Conservation (phyloP, 1,140 invertebrate species). For the Dendroctonus valens region DNA sequence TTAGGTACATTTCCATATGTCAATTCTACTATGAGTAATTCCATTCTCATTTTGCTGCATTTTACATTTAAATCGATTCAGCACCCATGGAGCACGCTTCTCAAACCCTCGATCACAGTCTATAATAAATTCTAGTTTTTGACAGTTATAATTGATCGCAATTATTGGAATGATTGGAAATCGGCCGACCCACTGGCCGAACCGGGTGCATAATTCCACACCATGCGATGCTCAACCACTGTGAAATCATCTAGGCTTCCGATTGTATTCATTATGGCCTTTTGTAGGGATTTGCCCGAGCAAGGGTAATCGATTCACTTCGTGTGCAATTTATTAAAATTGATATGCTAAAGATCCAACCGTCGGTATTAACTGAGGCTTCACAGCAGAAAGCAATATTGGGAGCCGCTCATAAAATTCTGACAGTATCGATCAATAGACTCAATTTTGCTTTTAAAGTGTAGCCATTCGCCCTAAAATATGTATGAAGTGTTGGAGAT, state of each 20-base stretch:
- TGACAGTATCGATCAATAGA: slow-evolving; percentile 19
- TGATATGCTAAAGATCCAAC: slow-evolving; percentile 33
- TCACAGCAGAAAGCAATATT: slow-evolving; percentile 26
- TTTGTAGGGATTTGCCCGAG: slow-evolving; percentile 26
- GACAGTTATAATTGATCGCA: slow-evolving; percentile 24
- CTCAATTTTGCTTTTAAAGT: slow-evolving; percentile 30
- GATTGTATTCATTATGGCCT: slow-evolving; percentile 34
- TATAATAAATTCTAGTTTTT: slow-evolving; percentile 17
- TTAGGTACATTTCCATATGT: no score
- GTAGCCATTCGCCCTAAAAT: slow-evolving; percentile 22
- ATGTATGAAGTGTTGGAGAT: slow-evolving; percentile 24
- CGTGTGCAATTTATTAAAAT: slow-evolving; percentile 33
- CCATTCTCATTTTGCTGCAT: no score
- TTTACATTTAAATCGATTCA: no score
- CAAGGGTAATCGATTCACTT: slow-evolving; percentile 29
- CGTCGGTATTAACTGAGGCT: slow-evolving; percentile 24
- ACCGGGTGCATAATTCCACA: slow-evolving; percentile 27
- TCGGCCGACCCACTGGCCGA: slow-evolving; percentile 1
- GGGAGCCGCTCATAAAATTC: slow-evolving; percentile 17
- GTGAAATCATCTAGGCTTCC: slow-evolving; percentile 31
- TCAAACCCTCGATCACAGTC: no score
- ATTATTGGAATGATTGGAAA: slow-evolving; percentile 32
- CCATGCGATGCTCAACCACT: slow-evolving; percentile 23
- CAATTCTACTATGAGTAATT: no score
- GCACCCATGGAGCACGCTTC: no score